These are phyloP conservation scores for Drosophila prolongata DNA, from an alignment of 2,888 invertebrate species.

Conservation along the genomic window DNA sequence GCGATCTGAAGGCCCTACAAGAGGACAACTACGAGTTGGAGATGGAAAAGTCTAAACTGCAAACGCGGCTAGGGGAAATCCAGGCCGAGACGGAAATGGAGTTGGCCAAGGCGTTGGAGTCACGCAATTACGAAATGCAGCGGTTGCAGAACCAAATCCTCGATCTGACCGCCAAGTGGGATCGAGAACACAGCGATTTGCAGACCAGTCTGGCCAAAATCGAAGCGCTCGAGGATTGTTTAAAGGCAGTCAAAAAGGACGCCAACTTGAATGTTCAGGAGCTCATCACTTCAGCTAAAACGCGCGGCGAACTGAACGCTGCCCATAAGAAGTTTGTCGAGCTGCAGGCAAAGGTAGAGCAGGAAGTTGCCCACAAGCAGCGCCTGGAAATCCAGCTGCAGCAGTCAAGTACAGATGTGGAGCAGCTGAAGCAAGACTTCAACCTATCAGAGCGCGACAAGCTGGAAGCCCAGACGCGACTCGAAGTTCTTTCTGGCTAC, in stretches of 20 bases:
- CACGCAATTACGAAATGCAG: slow-evolving; percentile 82
- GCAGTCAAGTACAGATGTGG: slow-evolving; percentile 85
- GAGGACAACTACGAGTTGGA: slow-evolving; percentile 86
- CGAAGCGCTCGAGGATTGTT: slow-evolving; percentile 85
- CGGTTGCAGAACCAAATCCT: slow-evolving; percentile 80
- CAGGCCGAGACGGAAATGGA: slow-evolving; percentile 83
- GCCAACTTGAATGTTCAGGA: slow-evolving; percentile 84
- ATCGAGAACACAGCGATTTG: slow-evolving; percentile 79
- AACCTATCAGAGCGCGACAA: slow-evolving; percentile 89
- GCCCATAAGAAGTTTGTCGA: slow-evolving; percentile 86
- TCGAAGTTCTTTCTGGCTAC: slow-evolving; percentile 94
- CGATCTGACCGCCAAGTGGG: slow-evolving; percentile 73
- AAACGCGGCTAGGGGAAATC: slow-evolving; percentile 80
- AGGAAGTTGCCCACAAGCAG: slow-evolving; percentile 84
- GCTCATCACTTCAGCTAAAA: slow-evolving; percentile 86
- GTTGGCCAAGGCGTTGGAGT: slow-evolving; percentile 78
- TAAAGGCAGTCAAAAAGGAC: slow-evolving; percentile 84
- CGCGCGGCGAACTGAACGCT: slow-evolving; percentile 87
- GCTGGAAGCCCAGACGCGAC: slow-evolving; percentile 91
- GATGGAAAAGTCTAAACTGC: slow-evolving; percentile 83
- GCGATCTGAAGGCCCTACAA: slow-evolving; percentile 86
- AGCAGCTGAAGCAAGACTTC: slow-evolving; percentile 86
- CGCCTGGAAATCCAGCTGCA: slow-evolving; percentile 84
- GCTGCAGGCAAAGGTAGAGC: slow-evolving; percentile 84
- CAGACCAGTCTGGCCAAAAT: slow-evolving; percentile 83